Evolutionary conservation across 64 coral and sea anemone genomes (phyloP), one percentile per base, ranked within the genome.

Genomic region (Stylophora pistillata): DNA sequence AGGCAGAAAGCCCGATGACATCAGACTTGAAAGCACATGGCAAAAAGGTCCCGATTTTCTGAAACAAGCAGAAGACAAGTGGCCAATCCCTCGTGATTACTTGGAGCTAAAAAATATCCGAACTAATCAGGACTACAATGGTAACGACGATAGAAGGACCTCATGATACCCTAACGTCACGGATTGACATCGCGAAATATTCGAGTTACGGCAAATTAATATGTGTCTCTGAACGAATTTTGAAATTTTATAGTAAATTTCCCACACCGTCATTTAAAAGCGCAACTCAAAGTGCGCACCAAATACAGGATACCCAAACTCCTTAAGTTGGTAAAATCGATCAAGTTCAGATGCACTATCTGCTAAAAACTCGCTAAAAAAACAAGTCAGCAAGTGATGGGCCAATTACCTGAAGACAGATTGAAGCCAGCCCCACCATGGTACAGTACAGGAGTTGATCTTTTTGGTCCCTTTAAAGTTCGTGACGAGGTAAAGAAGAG

Each of bases 391-490:
- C 89, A 91, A 74, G 53, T 28, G 52, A 90, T 90, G 78, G 89
- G 89, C 32, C n/a, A 75, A 61, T 68, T 91, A 0, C 79, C 89
- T 33, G 73, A 86, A 57, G 81, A 74, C n/a, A 70, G 73, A 47
- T 55, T 92, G 62, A 75, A 92, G 31, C 90, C 73, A 15, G 72
- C 58, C 2, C 82, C 90, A 9, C 32, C 90, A 37, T 92, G 27
- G 73, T 23, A 37, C 17, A 29, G 4, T 13, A 91, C 55, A 41
- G 53, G 47, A 11, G 15, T 78, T 17, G 76, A 78, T 56, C 18
- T 78, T 11, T 78, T 78, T 25, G 78, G 54, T 58, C 78, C 80
- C 5, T 84, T 9, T 25, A 84, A 55, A 28, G 41, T 84, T 60
- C 26, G 58, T 15, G 61, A 64, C 30, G 55, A 61, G 27, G 55